Percentiles rank a stretch among this genome's conserved stretches.
Evolutionary conservation across 2,888 invertebrate genomes (phyloP).

Genomic region (Pteria penguin): DNA sequence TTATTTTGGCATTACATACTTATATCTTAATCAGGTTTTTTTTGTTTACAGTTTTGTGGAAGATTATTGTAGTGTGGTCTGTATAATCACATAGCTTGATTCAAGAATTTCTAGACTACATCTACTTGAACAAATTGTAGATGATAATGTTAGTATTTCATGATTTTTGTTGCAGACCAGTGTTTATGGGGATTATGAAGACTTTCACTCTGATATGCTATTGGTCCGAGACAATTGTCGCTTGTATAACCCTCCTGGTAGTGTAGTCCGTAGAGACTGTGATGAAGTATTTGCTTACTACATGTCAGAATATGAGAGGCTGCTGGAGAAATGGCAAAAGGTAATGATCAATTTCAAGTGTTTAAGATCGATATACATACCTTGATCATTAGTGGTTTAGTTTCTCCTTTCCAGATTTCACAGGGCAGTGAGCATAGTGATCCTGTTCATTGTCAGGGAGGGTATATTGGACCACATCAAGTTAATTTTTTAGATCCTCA

Average conservation of each 20-base stretch:
- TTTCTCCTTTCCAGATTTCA: background rate
- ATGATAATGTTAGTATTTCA: no score
- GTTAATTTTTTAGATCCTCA: no score
- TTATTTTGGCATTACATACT: no score
- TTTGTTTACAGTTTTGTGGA: no score
- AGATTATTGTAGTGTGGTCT: no score
- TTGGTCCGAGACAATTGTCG: slow-evolving; percentile 78
- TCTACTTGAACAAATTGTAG: no score
- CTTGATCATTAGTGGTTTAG: background rate
- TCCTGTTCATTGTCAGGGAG: no score
- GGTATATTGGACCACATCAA: background rate
- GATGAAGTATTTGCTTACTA: slow-evolving; percentile 79
- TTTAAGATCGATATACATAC: background rate
- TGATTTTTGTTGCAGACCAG: no score
- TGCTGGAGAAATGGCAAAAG: slow-evolving; percentile 72
- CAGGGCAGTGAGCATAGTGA: no score
- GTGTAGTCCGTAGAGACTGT: slow-evolving; percentile 77
- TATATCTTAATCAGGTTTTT: no score
- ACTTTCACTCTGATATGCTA: slow-evolving; percentile 79
- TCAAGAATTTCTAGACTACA: no score
- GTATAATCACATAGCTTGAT: no score
- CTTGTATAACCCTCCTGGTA: slow-evolving; percentile 77
- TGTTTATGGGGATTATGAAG: slow-evolving; percentile 73
- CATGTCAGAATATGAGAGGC: slow-evolving; percentile 73
- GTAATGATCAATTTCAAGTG: slow-evolving; percentile 43